Evolutionary conservation across 2,113 vertebrate genomes (phyloP).

Genomic region (Chinchilla lanigera): DNA sequence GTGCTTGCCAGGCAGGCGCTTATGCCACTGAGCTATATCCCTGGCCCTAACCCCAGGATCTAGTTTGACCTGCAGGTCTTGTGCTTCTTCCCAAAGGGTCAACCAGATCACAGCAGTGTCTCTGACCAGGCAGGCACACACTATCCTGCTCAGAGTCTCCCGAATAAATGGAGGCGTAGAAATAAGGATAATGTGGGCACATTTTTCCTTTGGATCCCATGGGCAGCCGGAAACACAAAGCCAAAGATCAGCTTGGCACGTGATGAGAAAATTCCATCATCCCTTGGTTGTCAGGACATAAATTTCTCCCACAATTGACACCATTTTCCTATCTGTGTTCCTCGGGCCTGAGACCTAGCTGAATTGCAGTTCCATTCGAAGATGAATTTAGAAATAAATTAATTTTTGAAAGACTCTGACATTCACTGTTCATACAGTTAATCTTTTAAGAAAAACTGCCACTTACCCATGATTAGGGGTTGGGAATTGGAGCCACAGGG

Average conservation of each 20-base stretch:
- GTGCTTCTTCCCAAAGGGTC: background rate
- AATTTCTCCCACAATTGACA: background rate
- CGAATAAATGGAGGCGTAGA: background rate
- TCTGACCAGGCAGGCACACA: accelerated
- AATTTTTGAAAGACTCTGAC: background rate
- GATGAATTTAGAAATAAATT: slow-evolving; percentile 7
- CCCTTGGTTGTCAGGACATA: background rate
- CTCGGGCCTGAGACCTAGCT: background rate
- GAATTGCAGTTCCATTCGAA: background rate
- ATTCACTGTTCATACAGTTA: background rate
- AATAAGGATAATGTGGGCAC: background rate
- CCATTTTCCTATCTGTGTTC: background rate
- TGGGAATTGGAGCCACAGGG: background rate
- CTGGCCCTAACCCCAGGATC: too few relatives aligned
- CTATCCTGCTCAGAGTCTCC: background rate
- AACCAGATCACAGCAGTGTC: accelerated
- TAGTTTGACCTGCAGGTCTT: background rate
- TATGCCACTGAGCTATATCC: too few relatives aligned
- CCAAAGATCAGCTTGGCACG: too few relatives aligned
- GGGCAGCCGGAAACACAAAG: background rate
- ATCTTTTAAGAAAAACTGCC: background rate
- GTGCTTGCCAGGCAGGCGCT: too few relatives aligned
- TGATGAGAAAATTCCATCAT: background rate
- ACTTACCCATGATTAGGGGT: background rate
- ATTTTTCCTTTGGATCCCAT: background rate